phyloP scores from a whole-genome alignment of 2,888 invertebrate species.

The Dorcus parallelipipedus region DNA sequence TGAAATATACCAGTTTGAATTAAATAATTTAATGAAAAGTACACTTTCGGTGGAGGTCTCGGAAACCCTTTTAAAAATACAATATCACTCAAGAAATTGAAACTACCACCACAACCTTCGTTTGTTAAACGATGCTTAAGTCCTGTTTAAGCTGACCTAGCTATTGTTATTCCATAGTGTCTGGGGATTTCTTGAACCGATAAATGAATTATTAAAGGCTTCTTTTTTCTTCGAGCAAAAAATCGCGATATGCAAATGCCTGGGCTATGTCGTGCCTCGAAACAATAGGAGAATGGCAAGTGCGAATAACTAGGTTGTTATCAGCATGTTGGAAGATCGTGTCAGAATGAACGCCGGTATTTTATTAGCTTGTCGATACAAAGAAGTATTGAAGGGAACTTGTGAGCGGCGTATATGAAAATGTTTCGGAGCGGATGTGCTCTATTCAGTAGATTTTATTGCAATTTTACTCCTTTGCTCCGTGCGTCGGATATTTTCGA shows the following conservation, averaged over 20 bases:
- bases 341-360: conserved; percentile 27
- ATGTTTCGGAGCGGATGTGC: conserved; percentile 4
- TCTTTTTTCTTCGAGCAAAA: too few relatives aligned
- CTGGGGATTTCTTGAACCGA: too few relatives aligned
- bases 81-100: too few relatives aligned
- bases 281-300: conserved; percentile 32
- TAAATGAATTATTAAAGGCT: too few relatives aligned
- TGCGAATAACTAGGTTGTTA: conserved; percentile 33
- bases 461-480: not conserved
- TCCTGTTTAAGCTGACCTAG: too few relatives aligned
- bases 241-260: conserved; percentile 28
- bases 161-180: too few relatives aligned
- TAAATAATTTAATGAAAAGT: too few relatives aligned
- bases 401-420: conserved; percentile 1
- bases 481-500: not conserved
- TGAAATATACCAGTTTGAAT: too few relatives aligned
- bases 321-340: conserved; percentile 29
- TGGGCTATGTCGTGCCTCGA: conserved; percentile 27
- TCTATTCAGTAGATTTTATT: not conserved
- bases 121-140: too few relatives aligned
- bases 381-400: conserved; percentile 10
- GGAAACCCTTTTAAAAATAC: too few relatives aligned
- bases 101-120: too few relatives aligned
- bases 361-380: conserved; percentile 34
- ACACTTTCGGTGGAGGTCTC: too few relatives aligned